phyloP scores from a whole-genome alignment of 2,113 vertebrate species.

The Suncus etruscus region DNA sequence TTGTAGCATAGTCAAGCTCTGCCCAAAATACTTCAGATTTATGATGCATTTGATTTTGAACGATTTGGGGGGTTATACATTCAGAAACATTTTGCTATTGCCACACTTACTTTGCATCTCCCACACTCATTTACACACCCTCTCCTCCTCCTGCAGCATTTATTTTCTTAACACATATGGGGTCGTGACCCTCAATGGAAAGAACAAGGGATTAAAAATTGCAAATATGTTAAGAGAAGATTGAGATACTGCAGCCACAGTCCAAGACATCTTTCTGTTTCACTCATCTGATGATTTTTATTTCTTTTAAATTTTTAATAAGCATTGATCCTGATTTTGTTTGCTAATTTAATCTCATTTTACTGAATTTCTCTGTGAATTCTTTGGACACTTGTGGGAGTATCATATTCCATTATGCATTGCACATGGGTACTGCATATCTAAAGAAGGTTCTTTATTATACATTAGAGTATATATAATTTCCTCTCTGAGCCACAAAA shows the following conservation, averaged over 20 bases:
- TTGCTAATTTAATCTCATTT: not conserved
- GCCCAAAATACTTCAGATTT: too few relatives aligned
- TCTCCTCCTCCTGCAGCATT: too few relatives aligned
- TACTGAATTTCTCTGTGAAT: not conserved
- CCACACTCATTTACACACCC: too few relatives aligned
- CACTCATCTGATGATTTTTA: not conserved
- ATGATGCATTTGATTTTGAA: too few relatives aligned
- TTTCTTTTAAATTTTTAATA: not conserved
- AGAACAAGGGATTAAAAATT: not conserved
- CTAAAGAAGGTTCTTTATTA: not conserved
- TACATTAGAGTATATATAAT: not conserved
- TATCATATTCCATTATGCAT: fast-evolving
- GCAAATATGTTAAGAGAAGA: not conserved
- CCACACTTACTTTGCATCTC: too few relatives aligned
- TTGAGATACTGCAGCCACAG: not conserved
- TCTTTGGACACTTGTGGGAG: not conserved
- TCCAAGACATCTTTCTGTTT: not conserved
- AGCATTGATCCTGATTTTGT: not conserved
- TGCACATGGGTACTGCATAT: not conserved
- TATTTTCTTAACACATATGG: too few relatives aligned
- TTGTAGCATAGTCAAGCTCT: not conserved
- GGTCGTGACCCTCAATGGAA: too few relatives aligned
- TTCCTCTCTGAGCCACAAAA: not conserved
- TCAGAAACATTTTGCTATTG: too few relatives aligned
- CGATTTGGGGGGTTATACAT: too few relatives aligned